A percentile compares a stretch with the other conserved stretches of the same genome.
Evolutionary conservation across 1,140 invertebrate genomes (phyloP).

Genomic region (Diprion similis): DNA sequence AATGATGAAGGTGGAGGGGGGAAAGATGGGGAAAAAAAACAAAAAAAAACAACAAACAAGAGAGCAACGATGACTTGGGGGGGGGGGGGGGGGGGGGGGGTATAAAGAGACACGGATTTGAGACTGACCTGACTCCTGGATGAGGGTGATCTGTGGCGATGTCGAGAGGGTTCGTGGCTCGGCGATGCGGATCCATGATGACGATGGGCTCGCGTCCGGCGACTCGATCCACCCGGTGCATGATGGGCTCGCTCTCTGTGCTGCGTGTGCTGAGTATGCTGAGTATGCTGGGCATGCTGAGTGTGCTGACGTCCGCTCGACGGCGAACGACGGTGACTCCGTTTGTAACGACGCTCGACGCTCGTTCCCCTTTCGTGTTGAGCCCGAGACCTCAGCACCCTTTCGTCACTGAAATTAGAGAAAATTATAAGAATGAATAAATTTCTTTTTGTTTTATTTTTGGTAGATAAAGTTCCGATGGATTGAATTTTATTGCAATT

Average conservation of each 20-base stretch:
- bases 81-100: conserved; percentile 18
- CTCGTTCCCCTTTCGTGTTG: conserved; percentile 69
- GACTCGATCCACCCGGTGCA: conserved; percentile 60
- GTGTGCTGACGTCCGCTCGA: conserved; percentile 62
- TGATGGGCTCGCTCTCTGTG: conserved; percentile 60
- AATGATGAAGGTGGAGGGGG: conserved; percentile 27
- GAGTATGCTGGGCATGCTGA: conserved; percentile 29
- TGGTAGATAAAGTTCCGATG: no score
- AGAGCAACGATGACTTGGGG: conserved; percentile 9
- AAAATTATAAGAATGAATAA: conserved; percentile 10
- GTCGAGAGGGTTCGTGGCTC: conserved; percentile 46
- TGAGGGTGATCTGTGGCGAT: conserved; percentile 45
- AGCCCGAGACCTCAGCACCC: conserved; percentile 64
- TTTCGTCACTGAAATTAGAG: conserved; percentile 63
- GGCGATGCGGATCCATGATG: conserved; percentile 51
- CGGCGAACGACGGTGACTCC: conserved; percentile 67
- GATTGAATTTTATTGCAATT: no score
- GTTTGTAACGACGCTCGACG: conserved; percentile 68
- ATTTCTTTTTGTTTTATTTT: no score
- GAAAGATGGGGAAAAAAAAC: conserved; percentile 9
- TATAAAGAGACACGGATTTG: conserved; percentile 22
- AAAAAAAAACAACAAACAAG: conserved; percentile 8
- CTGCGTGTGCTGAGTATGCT: conserved; percentile 54
- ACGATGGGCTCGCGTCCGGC: conserved; percentile 53
- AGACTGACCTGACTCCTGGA: conserved; percentile 58